Percentiles rank a stretch among this genome's conserved stretches.
These are phyloP conservation scores for Catharus ustulatus DNA, from an alignment of 2,797 vertebrate species.

Conservation along the genomic window DNA sequence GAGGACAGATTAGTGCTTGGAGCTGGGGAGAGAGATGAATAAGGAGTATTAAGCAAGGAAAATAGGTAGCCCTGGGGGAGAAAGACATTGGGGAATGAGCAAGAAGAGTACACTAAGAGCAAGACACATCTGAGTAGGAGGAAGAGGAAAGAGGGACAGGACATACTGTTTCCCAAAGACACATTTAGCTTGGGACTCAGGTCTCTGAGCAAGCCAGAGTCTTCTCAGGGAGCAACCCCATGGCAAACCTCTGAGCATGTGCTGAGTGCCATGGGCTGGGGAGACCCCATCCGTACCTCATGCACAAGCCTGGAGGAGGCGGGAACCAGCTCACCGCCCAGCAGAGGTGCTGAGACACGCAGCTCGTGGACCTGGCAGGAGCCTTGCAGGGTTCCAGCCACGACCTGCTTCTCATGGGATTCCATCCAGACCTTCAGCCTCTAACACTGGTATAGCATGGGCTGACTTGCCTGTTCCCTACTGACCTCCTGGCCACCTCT, in stretches of 20 bases:
- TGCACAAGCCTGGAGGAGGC: accelerated
- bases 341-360: not conserved
- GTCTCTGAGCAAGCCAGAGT: not conserved
- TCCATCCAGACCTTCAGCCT: not conserved
- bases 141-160: not conserved
- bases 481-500: not conserved
- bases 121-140: not conserved
- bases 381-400: not conserved
- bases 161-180: not conserved
- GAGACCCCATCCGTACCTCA: not conserved
- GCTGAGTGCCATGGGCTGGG: not conserved
- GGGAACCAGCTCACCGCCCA: accelerated
- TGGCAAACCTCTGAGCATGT: not conserved
- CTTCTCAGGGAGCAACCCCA: not conserved
- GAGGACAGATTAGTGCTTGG: not conserved
- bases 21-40: not conserved
- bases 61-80: not conserved
- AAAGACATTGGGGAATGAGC: not conserved
- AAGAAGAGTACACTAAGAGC: not conserved
- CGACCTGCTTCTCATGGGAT: not conserved
- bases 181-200: accelerated
- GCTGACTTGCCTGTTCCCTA: not conserved
- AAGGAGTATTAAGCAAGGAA: not conserved
- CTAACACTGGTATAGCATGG: accelerated
- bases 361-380: not conserved